These are phyloP conservation scores for Sebastes diaconus DNA, from an alignment of 2,797 vertebrate species.

Conservation along the genomic window DNA sequence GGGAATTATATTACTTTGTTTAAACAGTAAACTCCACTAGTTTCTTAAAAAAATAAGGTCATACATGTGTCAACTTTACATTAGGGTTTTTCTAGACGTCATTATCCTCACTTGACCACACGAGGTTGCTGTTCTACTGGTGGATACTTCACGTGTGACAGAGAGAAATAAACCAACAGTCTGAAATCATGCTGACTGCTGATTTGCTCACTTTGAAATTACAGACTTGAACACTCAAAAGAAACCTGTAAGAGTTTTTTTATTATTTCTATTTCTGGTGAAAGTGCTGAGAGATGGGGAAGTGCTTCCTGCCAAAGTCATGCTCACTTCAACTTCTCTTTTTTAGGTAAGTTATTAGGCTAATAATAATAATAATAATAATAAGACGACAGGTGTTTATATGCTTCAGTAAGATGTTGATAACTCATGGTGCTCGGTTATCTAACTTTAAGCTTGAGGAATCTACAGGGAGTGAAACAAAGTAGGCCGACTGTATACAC, in stretches of 20 bases:
- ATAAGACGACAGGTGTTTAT: neutral
- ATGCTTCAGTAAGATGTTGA: neutral
- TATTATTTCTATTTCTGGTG: neutral
- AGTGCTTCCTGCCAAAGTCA: neutral
- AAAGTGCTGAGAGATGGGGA: neutral
- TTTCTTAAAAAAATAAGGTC: neutral
- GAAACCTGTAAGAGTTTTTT: neutral
- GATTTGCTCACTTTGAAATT: neutral
- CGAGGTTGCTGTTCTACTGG: conserved; percentile 3
- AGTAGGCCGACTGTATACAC: neutral
- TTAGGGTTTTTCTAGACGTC: neutral
- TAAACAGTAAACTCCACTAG: neutral
- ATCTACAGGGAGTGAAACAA: neutral
- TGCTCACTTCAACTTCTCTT: neutral
- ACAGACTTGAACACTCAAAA: neutral
- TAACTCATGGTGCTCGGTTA: neutral
- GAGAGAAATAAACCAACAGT: neutral
- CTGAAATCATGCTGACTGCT: neutral
- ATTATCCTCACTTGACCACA: neutral
- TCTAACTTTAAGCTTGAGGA: neutral
- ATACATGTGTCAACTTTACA: neutral
- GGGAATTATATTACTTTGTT: too few relatives aligned
- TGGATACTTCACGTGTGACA: too few relatives aligned
- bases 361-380: neutral
- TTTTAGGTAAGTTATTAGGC: neutral